Conservation (phyloP, 1,140 invertebrate genomes). For the Protaetia brevitarsis region DNA sequence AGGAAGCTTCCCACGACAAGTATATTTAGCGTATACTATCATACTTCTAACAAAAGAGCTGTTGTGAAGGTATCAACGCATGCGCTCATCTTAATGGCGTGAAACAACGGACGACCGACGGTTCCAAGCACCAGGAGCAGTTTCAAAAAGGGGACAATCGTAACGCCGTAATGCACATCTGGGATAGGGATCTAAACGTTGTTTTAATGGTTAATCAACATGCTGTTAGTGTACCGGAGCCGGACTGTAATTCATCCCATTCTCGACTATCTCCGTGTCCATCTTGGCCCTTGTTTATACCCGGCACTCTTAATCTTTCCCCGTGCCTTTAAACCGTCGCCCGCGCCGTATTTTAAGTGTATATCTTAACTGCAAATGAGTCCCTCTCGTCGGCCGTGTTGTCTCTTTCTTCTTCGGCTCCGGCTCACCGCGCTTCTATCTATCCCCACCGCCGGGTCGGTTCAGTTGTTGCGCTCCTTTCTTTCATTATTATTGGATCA, state of each 20-base stretch:
- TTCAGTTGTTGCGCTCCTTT: conserved; percentile 16
- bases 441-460: not conserved
- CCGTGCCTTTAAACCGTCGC: conserved; percentile 9
- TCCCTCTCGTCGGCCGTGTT: not conserved
- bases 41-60: too few species aligned
- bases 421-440: not conserved
- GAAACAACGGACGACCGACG: conserved; percentile 14
- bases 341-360: conserved; percentile 31
- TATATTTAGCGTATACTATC: too few species aligned
- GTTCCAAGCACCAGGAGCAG: conserved; percentile 21
- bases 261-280: conserved; percentile 31
- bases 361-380: conserved; percentile 34
- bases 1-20: too few species aligned
- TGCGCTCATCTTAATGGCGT: not conserved
- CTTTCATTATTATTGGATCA: conserved; percentile 12
- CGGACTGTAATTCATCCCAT: conserved; percentile 27
- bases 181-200: conserved; percentile 34
- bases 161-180: conserved; percentile 32
- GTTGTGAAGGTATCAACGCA: conserved; percentile 18
- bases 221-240: conserved; percentile 30
- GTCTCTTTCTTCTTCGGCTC: not conserved
- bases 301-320: conserved; percentile 21
- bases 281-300: conserved; percentile 35
- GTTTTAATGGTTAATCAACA: conserved; percentile 35
- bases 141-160: conserved; percentile 13